Evolutionary conservation across 2,888 invertebrate genomes (phyloP).

Genomic region (Neuroscelio doddi): DNA sequence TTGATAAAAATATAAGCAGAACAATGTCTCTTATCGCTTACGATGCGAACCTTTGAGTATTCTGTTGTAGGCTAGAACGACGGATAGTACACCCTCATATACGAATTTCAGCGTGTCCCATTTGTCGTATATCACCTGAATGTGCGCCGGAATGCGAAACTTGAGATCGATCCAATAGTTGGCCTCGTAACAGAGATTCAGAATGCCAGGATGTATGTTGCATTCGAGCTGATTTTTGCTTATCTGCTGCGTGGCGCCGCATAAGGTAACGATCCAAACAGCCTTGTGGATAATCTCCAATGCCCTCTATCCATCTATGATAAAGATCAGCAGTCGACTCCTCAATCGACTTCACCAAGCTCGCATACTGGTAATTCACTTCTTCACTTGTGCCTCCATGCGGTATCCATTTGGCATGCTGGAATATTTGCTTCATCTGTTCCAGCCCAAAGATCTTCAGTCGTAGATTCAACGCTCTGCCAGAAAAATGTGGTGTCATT

Average conservation of each 20-base stretch:
- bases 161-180: constrained; percentile 82
- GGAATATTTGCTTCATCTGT: constrained; percentile 78
- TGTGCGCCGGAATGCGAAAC: constrained; percentile 80
- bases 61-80: constrained; percentile 84
- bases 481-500: constrained; percentile 81
- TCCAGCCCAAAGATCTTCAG: constrained; percentile 79
- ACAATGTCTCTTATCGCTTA: neutral
- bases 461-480: constrained; percentile 80
- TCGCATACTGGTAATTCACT: constrained; percentile 81
- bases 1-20: neutral
- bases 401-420: constrained; percentile 85
- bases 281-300: constrained; percentile 76
- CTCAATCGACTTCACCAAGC: constrained; percentile 76
- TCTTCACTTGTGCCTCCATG: constrained; percentile 82
- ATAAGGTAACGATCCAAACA: constrained; percentile 83
- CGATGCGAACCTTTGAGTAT: constrained; percentile 75
- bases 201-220: constrained; percentile 83
- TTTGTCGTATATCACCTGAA: constrained; percentile 78
- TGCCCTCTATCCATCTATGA: constrained; percentile 75
- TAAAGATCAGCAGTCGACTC: constrained; percentile 75
- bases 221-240: constrained; percentile 80
- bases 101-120: constrained; percentile 76
- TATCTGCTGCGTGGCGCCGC: constrained; percentile 76
- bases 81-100: constrained; percentile 81
- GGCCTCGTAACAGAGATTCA: constrained; percentile 82